Conservation (phyloP, 2,113 vertebrate genomes). For the Calypte anna region DNA sequence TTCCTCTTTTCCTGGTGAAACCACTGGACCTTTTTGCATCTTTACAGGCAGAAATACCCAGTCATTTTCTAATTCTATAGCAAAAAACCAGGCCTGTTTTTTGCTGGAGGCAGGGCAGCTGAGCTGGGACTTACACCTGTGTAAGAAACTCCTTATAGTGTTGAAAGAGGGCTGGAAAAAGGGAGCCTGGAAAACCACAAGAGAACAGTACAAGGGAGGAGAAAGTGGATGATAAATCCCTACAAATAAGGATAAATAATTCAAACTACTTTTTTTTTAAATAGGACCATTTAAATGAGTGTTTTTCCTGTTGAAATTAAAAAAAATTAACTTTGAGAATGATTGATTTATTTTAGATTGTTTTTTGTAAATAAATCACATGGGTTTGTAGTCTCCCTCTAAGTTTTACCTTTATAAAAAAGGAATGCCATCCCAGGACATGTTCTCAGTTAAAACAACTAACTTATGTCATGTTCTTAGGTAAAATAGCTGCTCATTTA, state of each 20-base stretch:
- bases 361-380: background rate
- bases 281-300: background rate
- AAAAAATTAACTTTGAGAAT: background rate
- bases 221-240: background rate
- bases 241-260: background rate
- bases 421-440: background rate
- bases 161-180: background rate
- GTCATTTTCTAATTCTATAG: background rate
- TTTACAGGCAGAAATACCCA: no score
- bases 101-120: background rate
- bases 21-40: fast-evolving
- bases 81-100: background rate
- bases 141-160: background rate
- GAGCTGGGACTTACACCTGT: background rate
- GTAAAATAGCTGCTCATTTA: background rate
- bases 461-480: background rate
- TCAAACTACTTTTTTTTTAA: background rate
- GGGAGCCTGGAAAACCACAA: background rate
- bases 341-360: background rate
- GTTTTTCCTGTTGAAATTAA: background rate
- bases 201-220: background rate
- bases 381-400: background rate
- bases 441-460: background rate
- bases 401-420: background rate
- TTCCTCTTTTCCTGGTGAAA: background rate